Conservation (phyloP, 2,888 invertebrate genomes). For the Aquatica leii region DNA sequence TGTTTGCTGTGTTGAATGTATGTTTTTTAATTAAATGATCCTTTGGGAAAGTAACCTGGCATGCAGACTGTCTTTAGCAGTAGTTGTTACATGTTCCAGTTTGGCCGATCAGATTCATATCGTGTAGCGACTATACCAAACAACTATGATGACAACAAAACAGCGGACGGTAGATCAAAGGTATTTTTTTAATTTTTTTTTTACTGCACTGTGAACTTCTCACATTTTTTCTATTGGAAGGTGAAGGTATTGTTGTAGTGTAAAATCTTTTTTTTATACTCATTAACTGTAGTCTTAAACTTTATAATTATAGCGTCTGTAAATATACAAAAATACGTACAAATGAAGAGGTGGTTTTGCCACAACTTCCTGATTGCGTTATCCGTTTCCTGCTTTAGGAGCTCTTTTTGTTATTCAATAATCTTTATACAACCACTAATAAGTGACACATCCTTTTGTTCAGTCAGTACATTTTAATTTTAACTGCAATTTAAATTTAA, state of each 20-base stretch:
- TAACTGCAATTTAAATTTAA: no score
- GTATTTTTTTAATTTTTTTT: slow-evolving; percentile 61
- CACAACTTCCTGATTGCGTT: slow-evolving; percentile 24
- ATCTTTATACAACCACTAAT: not conserved
- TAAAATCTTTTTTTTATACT: not conserved
- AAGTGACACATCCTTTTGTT: no score
- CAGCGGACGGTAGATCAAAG: slow-evolving; percentile 93
- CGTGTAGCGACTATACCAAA: slow-evolving; percentile 94
- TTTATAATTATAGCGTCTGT: no score
- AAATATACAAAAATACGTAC: not conserved
- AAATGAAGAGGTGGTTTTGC: slow-evolving; percentile 12
- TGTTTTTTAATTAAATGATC: no score
- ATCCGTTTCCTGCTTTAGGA: slow-evolving; percentile 14
- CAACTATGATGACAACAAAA: slow-evolving; percentile 94
- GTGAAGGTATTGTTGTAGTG: slow-evolving; percentile 15
- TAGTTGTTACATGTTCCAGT: slow-evolving; percentile 65
- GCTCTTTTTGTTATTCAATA: not conserved
- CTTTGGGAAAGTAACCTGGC: slow-evolving; percentile 18
- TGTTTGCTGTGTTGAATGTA: no score
- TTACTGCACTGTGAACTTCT: slow-evolving; percentile 16
- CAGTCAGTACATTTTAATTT: no score
- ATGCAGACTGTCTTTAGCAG: slow-evolving; percentile 33
- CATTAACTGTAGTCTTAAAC: not conserved
- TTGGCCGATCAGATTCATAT: slow-evolving; percentile 96
- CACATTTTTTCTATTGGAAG: slow-evolving; percentile 27